Conservation (phyloP, 2,113 vertebrate species). For the Heterochromis multidens region DNA sequence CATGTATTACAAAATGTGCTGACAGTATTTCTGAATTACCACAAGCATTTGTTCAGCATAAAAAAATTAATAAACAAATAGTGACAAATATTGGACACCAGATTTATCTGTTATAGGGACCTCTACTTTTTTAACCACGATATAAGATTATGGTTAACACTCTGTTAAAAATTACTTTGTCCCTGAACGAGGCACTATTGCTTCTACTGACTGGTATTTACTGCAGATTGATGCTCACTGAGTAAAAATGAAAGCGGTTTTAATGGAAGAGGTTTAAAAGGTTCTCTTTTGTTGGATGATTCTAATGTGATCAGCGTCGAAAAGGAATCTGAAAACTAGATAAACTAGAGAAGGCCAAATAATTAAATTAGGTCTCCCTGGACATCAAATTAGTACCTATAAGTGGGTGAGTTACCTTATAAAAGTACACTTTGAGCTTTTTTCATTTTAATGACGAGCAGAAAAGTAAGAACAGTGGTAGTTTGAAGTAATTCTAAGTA, state of each 20-base stretch:
- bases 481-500: constrained; percentile 18
- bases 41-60: no score
- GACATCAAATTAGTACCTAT: not conserved
- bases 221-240: not conserved
- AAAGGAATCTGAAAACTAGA: not conserved
- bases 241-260: not conserved
- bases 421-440: not conserved
- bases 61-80: not conserved
- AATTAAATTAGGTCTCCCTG: not conserved
- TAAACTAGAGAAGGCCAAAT: not conserved
- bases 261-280: not conserved
- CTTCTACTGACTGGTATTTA: not conserved
- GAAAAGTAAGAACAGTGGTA: not conserved
- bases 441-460: not conserved
- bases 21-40: not conserved
- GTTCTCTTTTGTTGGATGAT: not conserved
- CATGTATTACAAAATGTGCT: not conserved
- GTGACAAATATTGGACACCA: not conserved
- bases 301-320: not conserved
- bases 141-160: not conserved
- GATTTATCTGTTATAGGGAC: not conserved
- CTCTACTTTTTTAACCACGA: not conserved
- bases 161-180: not conserved
- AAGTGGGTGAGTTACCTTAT: not conserved
- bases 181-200: not conserved